These are phyloP conservation scores for Kryptolebias marmoratus DNA, from an alignment of 2,113 vertebrate species.

Conservation along the genomic window DNA sequence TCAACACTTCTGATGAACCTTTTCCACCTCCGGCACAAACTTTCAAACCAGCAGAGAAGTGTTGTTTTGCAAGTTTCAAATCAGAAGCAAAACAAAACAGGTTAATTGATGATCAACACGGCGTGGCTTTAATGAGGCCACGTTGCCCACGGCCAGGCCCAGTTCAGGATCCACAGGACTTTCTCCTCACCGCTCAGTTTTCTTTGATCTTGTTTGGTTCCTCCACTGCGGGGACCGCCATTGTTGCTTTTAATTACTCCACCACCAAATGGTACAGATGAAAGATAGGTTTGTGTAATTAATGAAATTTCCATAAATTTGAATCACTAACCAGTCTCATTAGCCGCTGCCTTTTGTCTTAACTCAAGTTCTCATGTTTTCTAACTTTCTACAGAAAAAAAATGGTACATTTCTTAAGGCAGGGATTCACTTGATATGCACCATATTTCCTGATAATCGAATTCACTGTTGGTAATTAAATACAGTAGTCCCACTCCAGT, in stretches of 20 bases:
- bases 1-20: constrained; percentile 74
- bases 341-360: constrained; percentile 93
- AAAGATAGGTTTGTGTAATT: constrained; percentile 99
- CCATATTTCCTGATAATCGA: constrained; percentile 82
- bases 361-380: constrained; percentile 84
- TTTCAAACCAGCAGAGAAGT: constrained; percentile 82
- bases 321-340: constrained; percentile 98
- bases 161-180: constrained; percentile 87
- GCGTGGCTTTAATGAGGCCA: constrained; percentile 94
- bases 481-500: constrained; percentile 61
- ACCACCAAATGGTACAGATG: constrained; percentile 95
- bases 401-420: constrained; percentile 55
- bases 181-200: constrained; percentile 86
- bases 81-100: constrained; percentile 95
- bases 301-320: constrained; percentile 99
- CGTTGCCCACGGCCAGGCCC: constrained; percentile 89
- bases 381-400: constrained; percentile 78
- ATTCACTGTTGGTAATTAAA: constrained; percentile 79
- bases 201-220: constrained; percentile 93
- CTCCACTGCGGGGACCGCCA: constrained; percentile 87
- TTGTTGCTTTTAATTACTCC: constrained; percentile 99
- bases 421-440: constrained; percentile 78
- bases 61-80: constrained; percentile 87
- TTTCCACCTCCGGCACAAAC: constrained; percentile 85
- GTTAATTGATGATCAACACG: constrained; percentile 99